phyloP scores from a whole-genome alignment of 2,888 invertebrate species.

The Theodoxus fluviatilis region DNA sequence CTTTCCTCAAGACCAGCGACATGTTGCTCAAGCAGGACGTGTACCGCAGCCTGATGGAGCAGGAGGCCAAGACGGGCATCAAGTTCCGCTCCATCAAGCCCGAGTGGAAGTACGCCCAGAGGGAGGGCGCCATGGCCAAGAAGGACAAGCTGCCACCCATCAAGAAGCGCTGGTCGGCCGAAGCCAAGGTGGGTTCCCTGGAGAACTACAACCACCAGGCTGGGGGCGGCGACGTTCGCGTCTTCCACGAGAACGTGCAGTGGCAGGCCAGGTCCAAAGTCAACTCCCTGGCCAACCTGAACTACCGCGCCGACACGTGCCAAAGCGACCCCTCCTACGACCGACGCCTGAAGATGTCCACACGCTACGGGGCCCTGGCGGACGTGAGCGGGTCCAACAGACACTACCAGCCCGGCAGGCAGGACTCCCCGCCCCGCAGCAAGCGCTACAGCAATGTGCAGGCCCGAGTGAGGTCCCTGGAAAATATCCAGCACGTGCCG shows the following conservation, averaged over 20 bases:
- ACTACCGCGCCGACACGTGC: slow-evolving; percentile 28
- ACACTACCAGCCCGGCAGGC: slow-evolving; percentile 46
- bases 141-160: slow-evolving; percentile 39
- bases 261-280: slow-evolving; percentile 83
- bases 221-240: slow-evolving; percentile 41
- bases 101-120: slow-evolving; percentile 31
- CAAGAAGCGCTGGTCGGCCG: slow-evolving; percentile 46
- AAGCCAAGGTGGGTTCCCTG: slow-evolving; percentile 45
- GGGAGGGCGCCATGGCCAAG: not conserved
- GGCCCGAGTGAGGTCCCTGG: slow-evolving; percentile 47
- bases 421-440: slow-evolving; percentile 20
- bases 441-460: slow-evolving; percentile 33
- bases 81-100: slow-evolving; percentile 32
- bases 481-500: slow-evolving; percentile 40
- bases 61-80: slow-evolving; percentile 28
- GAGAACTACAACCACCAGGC: slow-evolving; percentile 46
- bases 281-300: slow-evolving; percentile 64
- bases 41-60: slow-evolving; percentile 23
- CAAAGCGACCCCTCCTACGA: slow-evolving; percentile 26
- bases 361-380: slow-evolving; percentile 43
- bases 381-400: slow-evolving; percentile 35
- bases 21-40: slow-evolving; percentile 16
- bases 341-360: slow-evolving; percentile 28
- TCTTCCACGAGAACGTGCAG: slow-evolving; percentile 42
- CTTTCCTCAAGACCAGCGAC: slow-evolving; percentile 9